phyloP scores from a whole-genome alignment of 1,140 invertebrate genomes.

The Drosophila busckii region DNA sequence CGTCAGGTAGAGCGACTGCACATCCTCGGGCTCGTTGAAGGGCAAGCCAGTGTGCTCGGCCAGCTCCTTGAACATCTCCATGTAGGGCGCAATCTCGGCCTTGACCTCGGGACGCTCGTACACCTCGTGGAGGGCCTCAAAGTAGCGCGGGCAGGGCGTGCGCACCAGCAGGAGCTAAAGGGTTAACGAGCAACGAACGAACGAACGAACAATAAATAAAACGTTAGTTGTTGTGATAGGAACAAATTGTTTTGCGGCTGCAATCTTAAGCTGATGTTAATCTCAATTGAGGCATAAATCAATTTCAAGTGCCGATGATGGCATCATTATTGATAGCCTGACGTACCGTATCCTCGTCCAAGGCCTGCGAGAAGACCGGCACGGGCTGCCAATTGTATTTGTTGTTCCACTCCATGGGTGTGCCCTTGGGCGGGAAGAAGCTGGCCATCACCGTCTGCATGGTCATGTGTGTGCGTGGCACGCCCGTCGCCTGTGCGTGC shows the following conservation, averaged over 20 bases:
- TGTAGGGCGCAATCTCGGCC: conserved; percentile 79
- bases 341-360: conserved; percentile 83
- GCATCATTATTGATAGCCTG: conserved; percentile 32
- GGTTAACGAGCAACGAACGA: background rate
- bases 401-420: conserved; percentile 82
- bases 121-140: conserved; percentile 80
- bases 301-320: conserved; percentile 35
- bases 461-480: conserved; percentile 87
- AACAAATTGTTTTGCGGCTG: no score
- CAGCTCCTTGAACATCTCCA: conserved; percentile 81
- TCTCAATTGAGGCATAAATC: conserved; percentile 18
- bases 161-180: conserved; percentile 82
- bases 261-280: conserved; percentile 9
- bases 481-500: conserved; percentile 85
- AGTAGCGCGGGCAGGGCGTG: conserved; percentile 82
- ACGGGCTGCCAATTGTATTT: conserved; percentile 88
- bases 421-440: conserved; percentile 83
- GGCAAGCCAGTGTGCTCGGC: conserved; percentile 80
- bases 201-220: conserved; percentile 1
- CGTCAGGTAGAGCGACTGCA: conserved; percentile 83
- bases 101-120: conserved; percentile 80
- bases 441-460: conserved; percentile 85
- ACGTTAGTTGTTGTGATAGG: background rate
- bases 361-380: conserved; percentile 83
- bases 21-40: conserved; percentile 82